Conservation (phyloP, 2,113 vertebrate species). For the Menidia beryllina region DNA sequence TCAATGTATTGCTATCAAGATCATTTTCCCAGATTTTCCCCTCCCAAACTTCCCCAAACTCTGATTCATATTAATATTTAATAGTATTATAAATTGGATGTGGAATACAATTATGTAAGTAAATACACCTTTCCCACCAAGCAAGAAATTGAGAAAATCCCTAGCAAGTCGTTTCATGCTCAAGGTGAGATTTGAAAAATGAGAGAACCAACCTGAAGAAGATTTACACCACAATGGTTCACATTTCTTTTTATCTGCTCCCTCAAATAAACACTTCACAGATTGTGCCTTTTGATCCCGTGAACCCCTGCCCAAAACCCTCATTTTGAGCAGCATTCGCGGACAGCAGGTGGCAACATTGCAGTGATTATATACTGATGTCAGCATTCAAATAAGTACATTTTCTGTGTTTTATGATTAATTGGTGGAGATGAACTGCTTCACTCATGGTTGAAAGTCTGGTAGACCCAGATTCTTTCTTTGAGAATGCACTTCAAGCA, state of each 20-base stretch:
- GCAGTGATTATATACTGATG: background rate
- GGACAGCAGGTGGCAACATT: background rate
- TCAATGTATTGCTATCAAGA: slow-evolving; percentile 68
- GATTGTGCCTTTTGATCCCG: slow-evolving; percentile 44
- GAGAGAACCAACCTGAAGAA: slow-evolving; percentile 64
- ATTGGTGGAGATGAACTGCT: background rate
- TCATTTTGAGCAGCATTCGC: slow-evolving; percentile 7
- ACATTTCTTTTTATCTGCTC: slow-evolving; percentile 67
- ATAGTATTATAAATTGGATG: slow-evolving; percentile 80
- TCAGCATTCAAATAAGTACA: background rate
- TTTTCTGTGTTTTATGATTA: background rate
- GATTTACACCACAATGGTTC: slow-evolving; percentile 73
- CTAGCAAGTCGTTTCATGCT: slow-evolving; percentile 68
- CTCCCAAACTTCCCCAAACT: slow-evolving; percentile 71
- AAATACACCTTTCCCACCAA: slow-evolving; percentile 83
- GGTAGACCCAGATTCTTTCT: background rate
- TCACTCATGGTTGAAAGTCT: background rate
- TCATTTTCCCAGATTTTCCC: slow-evolving; percentile 69
- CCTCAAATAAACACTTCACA: slow-evolving; percentile 49
- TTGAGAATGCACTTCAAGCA: background rate
- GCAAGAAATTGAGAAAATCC: slow-evolving; percentile 84
- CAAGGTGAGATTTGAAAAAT: slow-evolving; percentile 74
- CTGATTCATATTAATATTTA: slow-evolving; percentile 82
- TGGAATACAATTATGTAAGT: slow-evolving; percentile 82
- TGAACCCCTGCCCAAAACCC: slow-evolving; percentile 29